These are phyloP conservation scores for Geococcyx californianus DNA, from an alignment of 2,113 vertebrate genomes.

Conservation along the genomic window DNA sequence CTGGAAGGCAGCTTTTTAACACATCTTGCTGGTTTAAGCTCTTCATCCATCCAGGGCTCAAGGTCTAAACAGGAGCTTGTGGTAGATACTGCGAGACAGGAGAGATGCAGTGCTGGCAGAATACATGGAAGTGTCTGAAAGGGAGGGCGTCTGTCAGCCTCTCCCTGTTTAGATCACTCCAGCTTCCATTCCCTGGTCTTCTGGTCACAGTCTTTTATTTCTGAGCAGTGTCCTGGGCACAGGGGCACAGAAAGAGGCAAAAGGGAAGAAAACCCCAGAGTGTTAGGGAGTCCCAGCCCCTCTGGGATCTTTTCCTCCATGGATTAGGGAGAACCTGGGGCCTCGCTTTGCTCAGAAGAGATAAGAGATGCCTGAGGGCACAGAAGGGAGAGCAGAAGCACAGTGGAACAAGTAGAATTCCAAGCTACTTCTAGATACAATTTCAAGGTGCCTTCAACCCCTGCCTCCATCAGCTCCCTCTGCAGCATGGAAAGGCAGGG, in stretches of 20 bases:
- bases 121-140: neutral
- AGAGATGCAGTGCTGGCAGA: neutral
- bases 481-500: neutral
- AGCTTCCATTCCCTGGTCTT: neutral
- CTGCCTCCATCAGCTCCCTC: neutral
- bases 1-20: neutral
- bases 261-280: neutral
- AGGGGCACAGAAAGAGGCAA: neutral
- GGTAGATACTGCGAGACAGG: neutral
- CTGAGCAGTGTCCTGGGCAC: neutral
- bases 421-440: neutral
- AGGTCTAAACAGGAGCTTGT: neutral
- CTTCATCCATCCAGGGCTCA: neutral
- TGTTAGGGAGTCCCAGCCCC: neutral
- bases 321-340: neutral
- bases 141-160: neutral
- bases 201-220: neutral
- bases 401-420: neutral
- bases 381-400: neutral
- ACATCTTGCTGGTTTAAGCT: neutral
- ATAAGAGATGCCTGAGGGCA: neutral
- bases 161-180: neutral
- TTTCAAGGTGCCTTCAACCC: neutral
- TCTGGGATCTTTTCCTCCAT: neutral
- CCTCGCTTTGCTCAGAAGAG: neutral